Conservation (phyloP, 2,797 vertebrate genomes). For the Sciurus carolinensis region DNA sequence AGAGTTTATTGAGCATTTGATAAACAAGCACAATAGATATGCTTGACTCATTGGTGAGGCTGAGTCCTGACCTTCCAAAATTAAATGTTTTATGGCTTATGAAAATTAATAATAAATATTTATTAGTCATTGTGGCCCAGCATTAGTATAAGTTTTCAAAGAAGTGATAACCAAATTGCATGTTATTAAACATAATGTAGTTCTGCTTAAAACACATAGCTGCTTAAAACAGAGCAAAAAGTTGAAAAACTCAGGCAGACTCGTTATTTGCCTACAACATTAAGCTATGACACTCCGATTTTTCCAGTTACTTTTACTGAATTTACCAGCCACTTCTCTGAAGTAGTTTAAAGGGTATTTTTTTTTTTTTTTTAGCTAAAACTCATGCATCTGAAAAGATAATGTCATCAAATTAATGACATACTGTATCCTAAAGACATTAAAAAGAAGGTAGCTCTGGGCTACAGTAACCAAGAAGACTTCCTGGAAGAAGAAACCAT, state of each 20-base stretch:
- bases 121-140: background rate
- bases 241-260: background rate
- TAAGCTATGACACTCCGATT: background rate
- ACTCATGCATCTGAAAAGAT: background rate
- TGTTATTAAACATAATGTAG: background rate
- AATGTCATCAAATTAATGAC: constrained; percentile 7
- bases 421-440: background rate
- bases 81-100: background rate
- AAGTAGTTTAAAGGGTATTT: background rate
- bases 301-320: background rate
- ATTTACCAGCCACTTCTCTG: background rate
- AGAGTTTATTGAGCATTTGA: background rate
- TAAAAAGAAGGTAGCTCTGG: background rate
- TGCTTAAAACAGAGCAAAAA: constrained; percentile 33
- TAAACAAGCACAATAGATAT: background rate
- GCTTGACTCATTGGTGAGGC: background rate
- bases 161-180: background rate
- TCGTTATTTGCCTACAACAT: background rate
- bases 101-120: background rate
- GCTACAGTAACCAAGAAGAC: background rate
- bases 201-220: constrained; percentile 4
- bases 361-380: background rate
- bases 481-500: background rate
- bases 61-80: background rate
- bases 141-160: constrained; percentile 44